These are phyloP conservation scores for Oreochromis grahami DNA, from an alignment of 2,797 vertebrate species.

Conservation along the genomic window DNA sequence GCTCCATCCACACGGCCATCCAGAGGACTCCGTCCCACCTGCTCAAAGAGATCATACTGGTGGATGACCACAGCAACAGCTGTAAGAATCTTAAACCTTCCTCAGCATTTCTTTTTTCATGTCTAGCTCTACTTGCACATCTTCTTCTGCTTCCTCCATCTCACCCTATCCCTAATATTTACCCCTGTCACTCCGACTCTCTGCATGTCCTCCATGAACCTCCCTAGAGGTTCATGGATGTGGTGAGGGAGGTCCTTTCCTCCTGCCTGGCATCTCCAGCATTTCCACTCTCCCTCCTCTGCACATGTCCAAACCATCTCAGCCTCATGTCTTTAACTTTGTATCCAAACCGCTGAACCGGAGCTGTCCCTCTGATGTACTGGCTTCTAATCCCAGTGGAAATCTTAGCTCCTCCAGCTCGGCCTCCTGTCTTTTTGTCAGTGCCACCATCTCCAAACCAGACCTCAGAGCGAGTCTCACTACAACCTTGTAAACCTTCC, in stretches of 20 bases:
- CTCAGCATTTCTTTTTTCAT: background rate
- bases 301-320: background rate
- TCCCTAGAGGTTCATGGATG: no score
- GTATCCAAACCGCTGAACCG: background rate
- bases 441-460: background rate
- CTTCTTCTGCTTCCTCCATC: background rate
- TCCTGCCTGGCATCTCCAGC: background rate
- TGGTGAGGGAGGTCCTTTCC: background rate
- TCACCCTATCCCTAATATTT: accelerated
- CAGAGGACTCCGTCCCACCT: constrained; percentile 86
- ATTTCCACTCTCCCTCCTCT: background rate
- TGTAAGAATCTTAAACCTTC: constrained; percentile 69
- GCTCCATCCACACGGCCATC: constrained; percentile 90
- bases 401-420: background rate
- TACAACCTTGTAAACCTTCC: background rate
- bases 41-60: constrained; percentile 94
- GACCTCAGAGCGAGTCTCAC: background rate
- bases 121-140: background rate
- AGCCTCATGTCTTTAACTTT: background rate
- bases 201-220: background rate
- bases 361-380: background rate
- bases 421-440: background rate
- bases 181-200: background rate
- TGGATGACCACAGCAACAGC: constrained; percentile 93
- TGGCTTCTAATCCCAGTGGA: accelerated